These are phyloP conservation scores for Hydractinia symbiolongicarpus DNA, from an alignment of 30 jellyfish, hydroid and myxozoan genomes.

Conservation along the genomic window DNA sequence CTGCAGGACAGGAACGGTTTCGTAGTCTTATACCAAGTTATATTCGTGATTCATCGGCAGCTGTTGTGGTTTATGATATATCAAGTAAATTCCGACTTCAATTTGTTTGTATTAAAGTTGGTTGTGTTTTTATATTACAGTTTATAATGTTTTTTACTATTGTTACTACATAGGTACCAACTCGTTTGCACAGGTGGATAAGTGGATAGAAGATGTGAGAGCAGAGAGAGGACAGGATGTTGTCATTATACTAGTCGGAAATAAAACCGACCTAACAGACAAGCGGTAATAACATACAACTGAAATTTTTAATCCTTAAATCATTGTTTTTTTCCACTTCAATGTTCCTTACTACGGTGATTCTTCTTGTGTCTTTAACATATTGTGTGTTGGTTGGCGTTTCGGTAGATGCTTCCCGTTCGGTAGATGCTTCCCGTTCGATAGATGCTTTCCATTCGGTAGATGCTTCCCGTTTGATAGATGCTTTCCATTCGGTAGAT, in stretches of 20 bases:
- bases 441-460: too few species aligned
- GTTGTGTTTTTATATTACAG: background rate
- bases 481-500: too few species aligned
- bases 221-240: constrained; percentile 98
- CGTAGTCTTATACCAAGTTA: constrained; percentile 92
- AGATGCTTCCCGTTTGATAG: too few species aligned
- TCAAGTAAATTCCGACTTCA: constrained; percentile 40
- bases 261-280: constrained; percentile 94
- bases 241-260: constrained; percentile 94
- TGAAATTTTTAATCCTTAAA: background rate
- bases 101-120: background rate
- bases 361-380: too few species aligned
- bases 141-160: background rate
- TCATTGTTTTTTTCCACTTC: background rate
- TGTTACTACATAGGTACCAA: constrained; percentile 50
- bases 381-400: too few species aligned
- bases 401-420: too few species aligned
- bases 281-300: constrained; percentile 50
- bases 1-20: constrained; percentile 98
- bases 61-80: constrained; percentile 92
- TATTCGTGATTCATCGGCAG: constrained; percentile 95
- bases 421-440: too few species aligned
- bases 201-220: constrained; percentile 99
- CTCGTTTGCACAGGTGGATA: constrained; percentile 92
- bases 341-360: background rate